A percentile compares a stretch with the other conserved stretches of the same genome.
These are phyloP conservation scores for Prochilodus magdalenae DNA, from an alignment of 2,113 vertebrate genomes.

Conservation along the genomic window DNA sequence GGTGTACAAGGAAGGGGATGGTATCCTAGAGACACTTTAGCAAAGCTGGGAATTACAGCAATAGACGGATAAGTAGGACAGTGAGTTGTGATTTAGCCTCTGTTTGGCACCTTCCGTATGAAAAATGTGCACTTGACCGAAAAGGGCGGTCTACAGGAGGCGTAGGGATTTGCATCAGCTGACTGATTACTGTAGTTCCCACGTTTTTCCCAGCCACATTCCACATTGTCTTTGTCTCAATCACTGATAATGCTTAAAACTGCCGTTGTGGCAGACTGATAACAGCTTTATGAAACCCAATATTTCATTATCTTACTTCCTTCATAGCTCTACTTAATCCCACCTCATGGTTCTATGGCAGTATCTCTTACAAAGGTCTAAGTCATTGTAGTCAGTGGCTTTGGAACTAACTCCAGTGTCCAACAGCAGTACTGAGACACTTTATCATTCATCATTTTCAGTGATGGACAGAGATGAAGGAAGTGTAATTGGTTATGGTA, in stretches of 20 bases:
- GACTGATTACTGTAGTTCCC: neutral
- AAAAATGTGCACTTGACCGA: neutral
- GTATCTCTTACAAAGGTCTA: too few species aligned
- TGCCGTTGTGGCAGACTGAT: neutral
- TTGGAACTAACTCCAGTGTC: too few species aligned
- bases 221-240: neutral
- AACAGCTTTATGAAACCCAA: neutral
- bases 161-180: neutral
- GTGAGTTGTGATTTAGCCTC: too few species aligned
- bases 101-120: neutral
- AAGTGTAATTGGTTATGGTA: too few species aligned
- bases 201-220: neutral
- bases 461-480: too few species aligned
- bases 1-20: neutral
- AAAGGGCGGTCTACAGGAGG: neutral
- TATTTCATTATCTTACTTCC: neutral
- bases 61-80: neutral
- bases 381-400: too few species aligned
- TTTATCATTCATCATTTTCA: too few species aligned
- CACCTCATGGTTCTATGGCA: too few species aligned
- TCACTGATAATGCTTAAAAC: neutral
- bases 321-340: too few species aligned
- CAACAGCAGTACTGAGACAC: too few species aligned
- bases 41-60: neutral
- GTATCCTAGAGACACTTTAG: neutral